Percentiles rank a stretch among this genome's conserved stretches.
phyloP scores from a whole-genome alignment of 2,113 vertebrate genomes.

The Brachirus orientalis region DNA sequence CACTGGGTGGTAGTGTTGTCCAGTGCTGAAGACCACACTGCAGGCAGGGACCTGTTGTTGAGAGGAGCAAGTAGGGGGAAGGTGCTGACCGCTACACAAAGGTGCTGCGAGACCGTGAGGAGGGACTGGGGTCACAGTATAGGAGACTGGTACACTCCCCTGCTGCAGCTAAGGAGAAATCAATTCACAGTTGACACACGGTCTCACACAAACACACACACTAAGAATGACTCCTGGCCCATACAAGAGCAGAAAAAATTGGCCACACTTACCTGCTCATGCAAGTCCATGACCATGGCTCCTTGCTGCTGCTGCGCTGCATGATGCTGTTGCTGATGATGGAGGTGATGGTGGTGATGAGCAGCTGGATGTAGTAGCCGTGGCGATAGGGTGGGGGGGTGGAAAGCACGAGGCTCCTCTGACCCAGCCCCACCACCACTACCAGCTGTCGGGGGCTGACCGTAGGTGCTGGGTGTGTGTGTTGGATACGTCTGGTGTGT shows the following conservation, averaged over 20 bases:
- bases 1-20: constrained; percentile 96
- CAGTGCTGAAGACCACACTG: constrained; percentile 94
- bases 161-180: constrained; percentile 87
- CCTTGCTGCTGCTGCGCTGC: constrained; percentile 88
- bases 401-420: constrained; percentile 95
- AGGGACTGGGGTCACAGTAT: constrained; percentile 92
- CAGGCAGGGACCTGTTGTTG: constrained; percentile 94
- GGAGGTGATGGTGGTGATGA: constrained; percentile 81
- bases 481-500: constrained; percentile 75
- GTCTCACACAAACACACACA: not conserved
- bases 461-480: constrained; percentile 80
- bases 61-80: constrained; percentile 92
- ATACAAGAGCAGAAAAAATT: not conserved
- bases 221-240: not conserved
- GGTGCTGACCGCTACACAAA: constrained; percentile 94
- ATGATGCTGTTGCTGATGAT: constrained; percentile 83
- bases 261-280: constrained; percentile 87
- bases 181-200: constrained; percentile 13
- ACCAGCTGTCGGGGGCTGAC: constrained; percentile 82
- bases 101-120: constrained; percentile 93
- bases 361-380: constrained; percentile 92
- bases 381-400: constrained; percentile 92
- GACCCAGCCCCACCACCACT: constrained; percentile 66
- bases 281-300: constrained; percentile 92
- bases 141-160: constrained; percentile 93